Percentiles rank a stretch among this genome's conserved stretches.
These are phyloP conservation scores for Monoplex corrugatus DNA, from an alignment of 2,888 invertebrate species.

Conservation along the genomic window DNA sequence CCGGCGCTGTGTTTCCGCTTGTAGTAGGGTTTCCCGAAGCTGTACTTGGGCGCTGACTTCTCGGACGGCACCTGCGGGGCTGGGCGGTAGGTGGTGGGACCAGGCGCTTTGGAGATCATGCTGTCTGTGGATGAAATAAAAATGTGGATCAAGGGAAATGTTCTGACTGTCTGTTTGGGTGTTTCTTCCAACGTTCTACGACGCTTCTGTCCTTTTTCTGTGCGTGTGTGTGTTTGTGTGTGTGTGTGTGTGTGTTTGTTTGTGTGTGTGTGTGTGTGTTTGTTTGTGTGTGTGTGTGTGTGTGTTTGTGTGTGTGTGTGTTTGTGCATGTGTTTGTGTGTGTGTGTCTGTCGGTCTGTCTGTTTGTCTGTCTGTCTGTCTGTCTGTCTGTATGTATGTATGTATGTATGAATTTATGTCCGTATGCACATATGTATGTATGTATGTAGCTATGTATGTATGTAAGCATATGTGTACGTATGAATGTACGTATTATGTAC, in stretches of 20 bases:
- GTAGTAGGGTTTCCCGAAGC: slow-evolving; percentile 63
- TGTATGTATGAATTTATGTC: background rate
- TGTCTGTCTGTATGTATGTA: background rate
- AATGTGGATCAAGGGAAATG: no score
- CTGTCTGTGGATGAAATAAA: background rate
- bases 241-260: slow-evolving; percentile 2
- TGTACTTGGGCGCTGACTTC: slow-evolving; percentile 66
- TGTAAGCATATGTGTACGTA: background rate
- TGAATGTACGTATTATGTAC: no score
- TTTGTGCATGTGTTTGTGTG: background rate
- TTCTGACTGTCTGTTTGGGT: no score
- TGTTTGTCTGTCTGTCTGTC: background rate
- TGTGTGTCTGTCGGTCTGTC: background rate
- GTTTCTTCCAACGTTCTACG: no score
- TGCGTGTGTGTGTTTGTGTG: background rate
- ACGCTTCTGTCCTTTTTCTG: no score
- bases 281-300: no score
- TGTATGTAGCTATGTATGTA: background rate
- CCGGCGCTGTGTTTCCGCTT: slow-evolving; percentile 56
- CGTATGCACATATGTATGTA: no score
- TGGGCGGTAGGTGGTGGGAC: slow-evolving; percentile 31
- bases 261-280: slow-evolving; percentile 3
- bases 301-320: slow-evolving; percentile 22
- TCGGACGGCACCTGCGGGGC: slow-evolving; percentile 53
- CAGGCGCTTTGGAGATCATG: slow-evolving; percentile 28